phyloP scores from a whole-genome alignment of 2,888 invertebrate genomes.

The Chloromyia formosa region DNA sequence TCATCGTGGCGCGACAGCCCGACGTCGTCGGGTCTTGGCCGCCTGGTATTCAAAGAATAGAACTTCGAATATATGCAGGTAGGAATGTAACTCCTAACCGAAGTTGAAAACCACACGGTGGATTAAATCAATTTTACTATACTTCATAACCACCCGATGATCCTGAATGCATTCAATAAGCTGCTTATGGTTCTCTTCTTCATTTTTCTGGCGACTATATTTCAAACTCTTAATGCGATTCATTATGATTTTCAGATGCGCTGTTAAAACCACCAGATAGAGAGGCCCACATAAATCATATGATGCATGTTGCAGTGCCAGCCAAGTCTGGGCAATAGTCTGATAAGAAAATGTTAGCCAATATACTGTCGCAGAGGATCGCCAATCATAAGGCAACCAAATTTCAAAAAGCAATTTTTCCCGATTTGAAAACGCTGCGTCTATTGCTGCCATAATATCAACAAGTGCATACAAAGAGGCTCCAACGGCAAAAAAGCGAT shows the following conservation, averaged over 20 bases:
- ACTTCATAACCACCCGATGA: slow-evolving; percentile 1
- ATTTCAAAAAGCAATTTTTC: slow-evolving; percentile 1
- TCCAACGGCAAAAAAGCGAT: not conserved
- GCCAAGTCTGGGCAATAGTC: not conserved
- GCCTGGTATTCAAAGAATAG: no score
- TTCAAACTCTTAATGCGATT: slow-evolving; percentile 1
- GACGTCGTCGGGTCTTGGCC: no score
- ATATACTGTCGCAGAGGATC: not conserved
- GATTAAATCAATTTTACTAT: not conserved
- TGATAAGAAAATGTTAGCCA: slow-evolving; percentile 15
- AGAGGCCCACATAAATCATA: slow-evolving; percentile 20
- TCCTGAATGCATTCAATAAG: slow-evolving; percentile 21
- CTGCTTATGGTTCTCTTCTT: not conserved
- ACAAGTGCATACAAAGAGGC: slow-evolving; percentile 9
- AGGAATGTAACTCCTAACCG: no score
- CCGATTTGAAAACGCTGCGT: slow-evolving; percentile 15
- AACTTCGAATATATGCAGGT: no score
- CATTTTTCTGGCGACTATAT: not conserved
- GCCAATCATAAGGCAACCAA: slow-evolving; percentile 32
- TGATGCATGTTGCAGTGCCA: not conserved
- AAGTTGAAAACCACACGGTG: no score
- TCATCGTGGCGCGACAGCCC: no score
- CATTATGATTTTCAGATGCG: slow-evolving; percentile 19
- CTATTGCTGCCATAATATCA: slow-evolving; percentile 3
- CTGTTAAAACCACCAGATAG: slow-evolving; percentile 13